Evolutionary conservation across 1,140 invertebrate species (phyloP).

Genomic region (Luehdorfia chinensis): DNA sequence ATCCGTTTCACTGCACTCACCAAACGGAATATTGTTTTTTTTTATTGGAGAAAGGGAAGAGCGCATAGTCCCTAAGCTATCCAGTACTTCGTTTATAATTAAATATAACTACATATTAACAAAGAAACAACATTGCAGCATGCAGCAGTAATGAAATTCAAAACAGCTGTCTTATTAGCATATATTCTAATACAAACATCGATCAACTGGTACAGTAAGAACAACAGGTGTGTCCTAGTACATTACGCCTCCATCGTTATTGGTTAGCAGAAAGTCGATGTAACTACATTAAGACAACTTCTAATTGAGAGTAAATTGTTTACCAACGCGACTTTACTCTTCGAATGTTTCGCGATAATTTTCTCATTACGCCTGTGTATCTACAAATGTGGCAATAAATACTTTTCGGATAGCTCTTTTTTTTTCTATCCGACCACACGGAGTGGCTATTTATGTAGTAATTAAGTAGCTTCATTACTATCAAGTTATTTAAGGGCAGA

Average conservation of each 20-base stretch:
- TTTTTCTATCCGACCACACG: conserved; percentile 10
- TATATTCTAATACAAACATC: not conserved
- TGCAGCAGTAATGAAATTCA: conserved; percentile 8
- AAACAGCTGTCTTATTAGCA: conserved; percentile 4
- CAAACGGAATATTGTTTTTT: too few relatives aligned
- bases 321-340: conserved; percentile 7
- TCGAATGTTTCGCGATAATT: conserved; percentile 14
- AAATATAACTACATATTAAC: too few relatives aligned
- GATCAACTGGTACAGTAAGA: not conserved
- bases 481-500: not conserved
- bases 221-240: not conserved
- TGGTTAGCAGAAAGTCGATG: not conserved
- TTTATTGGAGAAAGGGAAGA: too few relatives aligned
- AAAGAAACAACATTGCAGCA: too few relatives aligned
- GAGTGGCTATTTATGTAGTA: conserved; percentile 6
- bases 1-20: too few relatives aligned
- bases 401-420: not conserved
- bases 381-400: conserved; percentile 12
- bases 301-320: conserved; percentile 14
- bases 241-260: not conserved
- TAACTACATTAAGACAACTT: not conserved
- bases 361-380: conserved; percentile 10
- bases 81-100: too few relatives aligned
- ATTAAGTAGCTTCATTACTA: conserved; percentile 8
- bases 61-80: too few relatives aligned